Evolutionary conservation across 1,140 invertebrate species (phyloP).

Genomic region (Papilio machaon): DNA sequence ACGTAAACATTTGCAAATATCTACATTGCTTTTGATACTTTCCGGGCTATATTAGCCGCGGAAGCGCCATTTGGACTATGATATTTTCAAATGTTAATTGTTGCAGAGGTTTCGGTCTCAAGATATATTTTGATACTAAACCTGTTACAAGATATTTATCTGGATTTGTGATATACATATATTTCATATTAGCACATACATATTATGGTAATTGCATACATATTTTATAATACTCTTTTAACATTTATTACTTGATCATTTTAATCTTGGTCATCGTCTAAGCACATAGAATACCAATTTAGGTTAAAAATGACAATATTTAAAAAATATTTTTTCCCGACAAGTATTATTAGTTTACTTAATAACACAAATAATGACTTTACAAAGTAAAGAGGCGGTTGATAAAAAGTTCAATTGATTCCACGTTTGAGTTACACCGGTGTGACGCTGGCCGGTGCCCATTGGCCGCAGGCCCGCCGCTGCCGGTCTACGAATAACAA

Average conservation of each 20-base stretch:
- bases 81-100: constrained; percentile 25
- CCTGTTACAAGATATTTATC: not conserved
- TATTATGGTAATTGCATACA: no score
- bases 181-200: no score
- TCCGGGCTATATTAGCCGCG: constrained; percentile 18
- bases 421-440: constrained; percentile 54
- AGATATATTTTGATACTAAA: not conserved
- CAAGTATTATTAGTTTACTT: not conserved
- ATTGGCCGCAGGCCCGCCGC: constrained; percentile 71
- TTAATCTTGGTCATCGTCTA: no score
- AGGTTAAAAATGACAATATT: not conserved
- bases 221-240: no score
- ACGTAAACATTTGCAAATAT: constrained; percentile 57
- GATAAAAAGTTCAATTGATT: constrained; percentile 7
- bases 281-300: no score
- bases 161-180: not conserved
- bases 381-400: not conserved
- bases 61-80: not conserved
- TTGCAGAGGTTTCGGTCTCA: constrained; percentile 1
- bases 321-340: not conserved
- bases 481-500: constrained; percentile 73
- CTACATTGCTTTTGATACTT: constrained; percentile 42
- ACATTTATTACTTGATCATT: no score
- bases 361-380: not conserved
- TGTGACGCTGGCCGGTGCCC: constrained; percentile 66